These are phyloP conservation scores for Eudemis profundana DNA, from an alignment of 2,888 invertebrate species.

Conservation along the genomic window DNA sequence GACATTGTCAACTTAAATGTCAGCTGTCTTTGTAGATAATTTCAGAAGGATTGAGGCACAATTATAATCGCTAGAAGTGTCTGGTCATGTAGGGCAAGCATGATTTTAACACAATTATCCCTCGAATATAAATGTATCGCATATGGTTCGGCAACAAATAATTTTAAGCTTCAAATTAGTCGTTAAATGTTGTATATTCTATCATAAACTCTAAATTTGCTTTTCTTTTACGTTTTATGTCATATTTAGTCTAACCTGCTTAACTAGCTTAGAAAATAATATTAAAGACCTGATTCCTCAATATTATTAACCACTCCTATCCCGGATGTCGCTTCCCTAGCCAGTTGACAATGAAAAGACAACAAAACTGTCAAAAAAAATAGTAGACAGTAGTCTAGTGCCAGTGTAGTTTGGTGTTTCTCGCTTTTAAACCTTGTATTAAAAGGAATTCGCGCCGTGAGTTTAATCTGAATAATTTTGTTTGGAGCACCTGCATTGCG, in stretches of 20 bases:
- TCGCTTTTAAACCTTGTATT: not conserved
- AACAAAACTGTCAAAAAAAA: not conserved
- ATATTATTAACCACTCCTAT: not conserved
- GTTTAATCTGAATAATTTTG: not conserved
- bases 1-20: slow-evolving; percentile 25
- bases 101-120: too few relatives aligned
- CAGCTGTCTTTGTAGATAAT: slow-evolving; percentile 5
- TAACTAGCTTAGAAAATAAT: too few relatives aligned
- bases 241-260: too few relatives aligned
- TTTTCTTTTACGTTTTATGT: too few relatives aligned
- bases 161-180: too few relatives aligned
- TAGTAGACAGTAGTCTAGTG: not conserved
- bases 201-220: too few relatives aligned
- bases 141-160: too few relatives aligned
- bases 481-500: not conserved
- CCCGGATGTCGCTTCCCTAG: not conserved
- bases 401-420: not conserved
- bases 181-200: too few relatives aligned
- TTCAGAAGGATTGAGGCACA: slow-evolving; percentile 7
- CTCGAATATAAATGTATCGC: not conserved
- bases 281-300: too few relatives aligned
- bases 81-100: too few relatives aligned
- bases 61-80: slow-evolving; percentile 1
- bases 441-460: not conserved
- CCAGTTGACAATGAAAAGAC: not conserved